Evolutionary conservation across 2,797 vertebrate genomes (phyloP).

Genomic region (Gephyroberyx darwinii): DNA sequence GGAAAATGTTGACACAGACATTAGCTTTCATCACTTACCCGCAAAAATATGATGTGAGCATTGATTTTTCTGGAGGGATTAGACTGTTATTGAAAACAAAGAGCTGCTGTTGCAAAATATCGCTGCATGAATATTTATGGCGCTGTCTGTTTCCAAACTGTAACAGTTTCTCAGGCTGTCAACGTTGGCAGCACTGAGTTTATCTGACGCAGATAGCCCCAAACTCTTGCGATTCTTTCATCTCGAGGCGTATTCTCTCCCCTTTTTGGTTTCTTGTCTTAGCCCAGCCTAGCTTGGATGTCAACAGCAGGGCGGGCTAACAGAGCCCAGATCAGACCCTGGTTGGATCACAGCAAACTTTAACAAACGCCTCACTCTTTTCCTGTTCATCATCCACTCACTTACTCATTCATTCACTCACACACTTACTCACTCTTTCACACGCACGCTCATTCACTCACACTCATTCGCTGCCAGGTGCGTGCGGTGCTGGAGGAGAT

Average conservation of each 20-base stretch:
- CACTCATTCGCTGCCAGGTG: conserved; percentile 77
- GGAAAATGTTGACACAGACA: conserved; percentile 71
- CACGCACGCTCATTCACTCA: not conserved
- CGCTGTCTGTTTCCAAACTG: conserved; percentile 45
- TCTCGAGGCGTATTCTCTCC: not conserved
- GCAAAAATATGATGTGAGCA: conserved; percentile 65
- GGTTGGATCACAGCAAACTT: not conserved
- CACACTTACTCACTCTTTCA: not conserved
- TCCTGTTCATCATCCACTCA: not conserved
- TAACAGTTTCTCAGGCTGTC: conserved; percentile 58
- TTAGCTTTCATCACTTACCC: conserved; percentile 69
- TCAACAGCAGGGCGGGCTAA: not conserved
- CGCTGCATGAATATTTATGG: conserved; percentile 73
- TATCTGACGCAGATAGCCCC: conserved; percentile 36
- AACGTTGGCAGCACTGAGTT: conserved; percentile 34
- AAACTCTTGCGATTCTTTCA: conserved; percentile 18
- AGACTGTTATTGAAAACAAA: conserved; percentile 71
- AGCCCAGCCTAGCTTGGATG: not conserved
- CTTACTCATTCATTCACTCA: not conserved
- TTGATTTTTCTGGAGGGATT: conserved; percentile 72
- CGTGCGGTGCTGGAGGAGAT: conserved; percentile 88
- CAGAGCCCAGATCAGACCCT: not conserved
- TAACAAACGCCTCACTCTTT: not conserved
- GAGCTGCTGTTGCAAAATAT: conserved; percentile 67
- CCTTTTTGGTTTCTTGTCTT: conserved; percentile 3